A percentile compares a stretch with the other conserved stretches of the same genome.
phyloP scores from a whole-genome alignment of 2,797 vertebrate species.

The Sebastes flavidus region DNA sequence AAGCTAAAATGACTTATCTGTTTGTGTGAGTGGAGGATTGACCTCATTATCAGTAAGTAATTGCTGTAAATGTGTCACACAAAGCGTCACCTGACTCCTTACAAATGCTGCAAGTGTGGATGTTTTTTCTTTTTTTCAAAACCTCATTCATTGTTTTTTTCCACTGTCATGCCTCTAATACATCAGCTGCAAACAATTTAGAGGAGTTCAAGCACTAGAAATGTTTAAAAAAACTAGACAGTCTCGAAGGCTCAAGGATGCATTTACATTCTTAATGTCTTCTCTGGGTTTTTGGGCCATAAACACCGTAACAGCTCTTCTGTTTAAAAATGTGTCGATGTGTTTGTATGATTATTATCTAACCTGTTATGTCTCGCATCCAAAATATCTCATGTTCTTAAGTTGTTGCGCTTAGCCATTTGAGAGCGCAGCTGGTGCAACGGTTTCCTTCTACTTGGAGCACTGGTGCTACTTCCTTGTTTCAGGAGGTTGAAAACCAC shows the following conservation, averaged over 20 bases:
- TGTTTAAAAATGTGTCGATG: not conserved
- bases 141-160: not conserved
- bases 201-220: not conserved
- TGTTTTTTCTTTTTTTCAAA: not conserved
- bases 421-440: not conserved
- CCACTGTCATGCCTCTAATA: not conserved
- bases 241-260: not conserved
- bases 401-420: not conserved
- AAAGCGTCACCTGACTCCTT: not conserved
- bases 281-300: not conserved
- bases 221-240: constrained; percentile 8
- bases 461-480: not conserved
- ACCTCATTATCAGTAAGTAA: not conserved
- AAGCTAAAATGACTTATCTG: not conserved
- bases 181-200: not conserved
- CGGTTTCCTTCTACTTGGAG: not conserved
- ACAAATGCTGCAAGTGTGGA: not conserved
- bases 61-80: not conserved
- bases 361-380: not conserved
- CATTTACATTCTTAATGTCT: not conserved
- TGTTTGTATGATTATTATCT: not conserved
- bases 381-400: not conserved
- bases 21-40: not conserved
- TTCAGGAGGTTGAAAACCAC: not conserved
- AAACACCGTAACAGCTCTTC: not conserved